phyloP scores from a whole-genome alignment of 2,113 vertebrate species.

The Vireo altiloquus region DNA sequence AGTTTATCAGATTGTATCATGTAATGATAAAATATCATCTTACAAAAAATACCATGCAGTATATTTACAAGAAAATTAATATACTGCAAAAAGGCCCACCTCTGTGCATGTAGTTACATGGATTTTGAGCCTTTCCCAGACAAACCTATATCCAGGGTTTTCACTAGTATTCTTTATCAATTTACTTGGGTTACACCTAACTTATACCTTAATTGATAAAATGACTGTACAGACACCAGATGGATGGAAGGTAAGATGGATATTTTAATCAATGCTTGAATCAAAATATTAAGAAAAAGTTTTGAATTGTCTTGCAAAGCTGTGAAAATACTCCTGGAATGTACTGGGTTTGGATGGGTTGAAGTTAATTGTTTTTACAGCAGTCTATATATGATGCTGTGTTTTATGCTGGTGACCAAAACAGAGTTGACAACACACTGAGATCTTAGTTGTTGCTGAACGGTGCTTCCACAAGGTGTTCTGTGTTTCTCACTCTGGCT shows the following conservation, averaged over 20 bases:
- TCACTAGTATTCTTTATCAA: neutral
- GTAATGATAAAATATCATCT: neutral
- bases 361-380: neutral
- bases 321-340: neutral
- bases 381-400: neutral
- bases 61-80: neutral
- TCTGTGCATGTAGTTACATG: neutral
- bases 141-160: neutral
- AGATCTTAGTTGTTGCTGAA: neutral
- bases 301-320: neutral
- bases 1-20: neutral
- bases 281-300: neutral
- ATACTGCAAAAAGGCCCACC: neutral
- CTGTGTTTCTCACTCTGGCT: neutral
- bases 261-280: neutral
- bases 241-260: neutral
- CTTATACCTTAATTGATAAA: neutral
- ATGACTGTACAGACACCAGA: neutral
- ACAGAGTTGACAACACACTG: accelerated
- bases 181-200: neutral
- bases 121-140: neutral
- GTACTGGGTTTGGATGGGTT: neutral
- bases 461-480: neutral
- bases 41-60: neutral
- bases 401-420: neutral